Base-by-base conservation (phyloP, 2,888 invertebrate genomes). In the Chrysolina haemoptera region DNA sequence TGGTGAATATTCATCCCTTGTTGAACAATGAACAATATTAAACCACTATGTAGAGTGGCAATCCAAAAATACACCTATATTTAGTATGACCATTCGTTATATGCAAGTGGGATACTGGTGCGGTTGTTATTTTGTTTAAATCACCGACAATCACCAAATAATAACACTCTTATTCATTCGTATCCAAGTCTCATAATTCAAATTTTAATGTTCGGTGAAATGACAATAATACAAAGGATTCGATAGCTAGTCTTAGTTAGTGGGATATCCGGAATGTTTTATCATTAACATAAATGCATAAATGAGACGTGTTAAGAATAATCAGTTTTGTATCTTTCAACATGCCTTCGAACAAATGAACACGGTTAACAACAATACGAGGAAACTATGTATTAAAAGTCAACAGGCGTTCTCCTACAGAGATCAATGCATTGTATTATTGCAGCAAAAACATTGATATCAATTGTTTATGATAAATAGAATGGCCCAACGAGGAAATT, bases 261-360 rank as follows among this genome's bases (percentile, higher is more conserved):
- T 14, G 59, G 74, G 74, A 74, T 74, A 74, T 74, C 74, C 74
- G 74, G 74, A 70, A 50, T 70, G 72, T 70, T 70, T 74, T 43
- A 71, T 67, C 68, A 76, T 76, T 75, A 70, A 64, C 71, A 75
- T 72, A 70, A 46, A 67, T 64, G 69, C 70, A 76, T 73, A 71
- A 55, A 55, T 62, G 43, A n/a, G 35, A 70, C 66, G 63, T 63
- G 35, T 55, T 41, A 62, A 62, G 73, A 73, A 76, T 73, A 68
- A 16, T 40, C 48, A 66, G 50, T 27, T 53, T 53, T 12, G 12
- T 14, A 27, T 59, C 27, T 9, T 59, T 59, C 59, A 27, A 35
- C 59, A 59, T 27, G 35, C 59, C 5, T 27, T 59, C 59, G 35
- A 59, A 59, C 59, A 59, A 59, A 27, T 59, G 59, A 59, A 59